Percentiles rank a stretch among this genome's conserved stretches.
Evolutionary conservation across 2,888 invertebrate genomes (phyloP).

Genomic region (Myopa testacea): DNA sequence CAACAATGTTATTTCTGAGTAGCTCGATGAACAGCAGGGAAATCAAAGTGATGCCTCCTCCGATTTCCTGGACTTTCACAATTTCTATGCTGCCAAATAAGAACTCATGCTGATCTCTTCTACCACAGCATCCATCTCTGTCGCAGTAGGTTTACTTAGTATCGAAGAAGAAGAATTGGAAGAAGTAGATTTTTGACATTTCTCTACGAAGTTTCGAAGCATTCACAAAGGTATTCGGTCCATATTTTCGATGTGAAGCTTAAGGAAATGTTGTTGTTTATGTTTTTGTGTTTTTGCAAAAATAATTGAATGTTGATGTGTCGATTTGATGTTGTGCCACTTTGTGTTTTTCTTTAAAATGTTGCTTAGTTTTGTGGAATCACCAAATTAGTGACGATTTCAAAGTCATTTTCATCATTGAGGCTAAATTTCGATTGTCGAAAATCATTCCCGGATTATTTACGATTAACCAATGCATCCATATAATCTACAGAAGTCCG

Average conservation of each 20-base stretch:
- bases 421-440: background rate
- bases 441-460: background rate
- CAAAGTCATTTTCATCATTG: background rate
- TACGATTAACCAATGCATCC: background rate
- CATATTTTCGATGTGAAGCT: constrained; percentile 21
- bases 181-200: background rate
- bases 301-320: constrained; percentile 26
- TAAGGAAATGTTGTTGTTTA: constrained; percentile 41
- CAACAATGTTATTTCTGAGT: constrained; percentile 24
- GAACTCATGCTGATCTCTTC: constrained; percentile 39
- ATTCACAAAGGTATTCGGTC: background rate
- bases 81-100: constrained; percentile 61
- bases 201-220: background rate
- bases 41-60: constrained; percentile 65
- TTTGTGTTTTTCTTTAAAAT: constrained; percentile 27
- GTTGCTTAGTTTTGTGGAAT: background rate
- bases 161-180: background rate
- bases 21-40: constrained; percentile 64
- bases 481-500: background rate
- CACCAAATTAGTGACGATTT: background rate
- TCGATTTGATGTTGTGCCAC: constrained; percentile 35
- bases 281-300: constrained; percentile 25
- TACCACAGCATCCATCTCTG: constrained; percentile 43
- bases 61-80: constrained; percentile 67
- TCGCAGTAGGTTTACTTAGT: constrained; percentile 45